Percentiles rank a stretch among this genome's conserved stretches.
Conservation (phyloP, 2,113 vertebrate genomes). For the Rattus rattus region DNA sequence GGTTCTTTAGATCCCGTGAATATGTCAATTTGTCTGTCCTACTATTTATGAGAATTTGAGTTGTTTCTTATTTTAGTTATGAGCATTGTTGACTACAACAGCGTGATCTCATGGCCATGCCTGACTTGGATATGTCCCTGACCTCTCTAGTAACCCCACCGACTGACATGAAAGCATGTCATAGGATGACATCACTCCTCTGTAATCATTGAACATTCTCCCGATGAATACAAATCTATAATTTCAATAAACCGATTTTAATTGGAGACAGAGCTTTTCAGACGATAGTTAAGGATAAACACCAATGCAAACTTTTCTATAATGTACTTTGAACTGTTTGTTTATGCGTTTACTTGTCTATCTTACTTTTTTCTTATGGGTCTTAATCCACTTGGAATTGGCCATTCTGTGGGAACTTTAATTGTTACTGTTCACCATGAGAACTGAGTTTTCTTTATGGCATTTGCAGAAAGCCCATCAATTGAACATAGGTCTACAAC, state of each 20-base stretch:
- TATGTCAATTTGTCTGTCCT: no score
- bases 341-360: not conserved
- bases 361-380: not conserved
- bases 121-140: no score
- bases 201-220: not conserved
- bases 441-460: not conserved
- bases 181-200: not conserved
- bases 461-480: not conserved
- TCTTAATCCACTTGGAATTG: not conserved
- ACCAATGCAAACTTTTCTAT: not conserved
- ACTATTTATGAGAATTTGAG: not conserved
- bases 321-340: not conserved
- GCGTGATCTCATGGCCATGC: not conserved
- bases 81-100: not conserved
- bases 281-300: not conserved
- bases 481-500: not conserved
- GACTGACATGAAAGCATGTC: not conserved
- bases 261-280: not conserved
- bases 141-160: not conserved
- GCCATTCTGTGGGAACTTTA: not conserved
- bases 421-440: not conserved
- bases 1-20: not conserved
- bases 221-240: not conserved
- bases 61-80: not conserved
- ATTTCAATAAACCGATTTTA: not conserved